Evolutionary conservation across 92 coral and sea anemone genomes (phyloP), one percentile per base, ranked within the genome.

Genomic region (Palythoa grandis): DNA sequence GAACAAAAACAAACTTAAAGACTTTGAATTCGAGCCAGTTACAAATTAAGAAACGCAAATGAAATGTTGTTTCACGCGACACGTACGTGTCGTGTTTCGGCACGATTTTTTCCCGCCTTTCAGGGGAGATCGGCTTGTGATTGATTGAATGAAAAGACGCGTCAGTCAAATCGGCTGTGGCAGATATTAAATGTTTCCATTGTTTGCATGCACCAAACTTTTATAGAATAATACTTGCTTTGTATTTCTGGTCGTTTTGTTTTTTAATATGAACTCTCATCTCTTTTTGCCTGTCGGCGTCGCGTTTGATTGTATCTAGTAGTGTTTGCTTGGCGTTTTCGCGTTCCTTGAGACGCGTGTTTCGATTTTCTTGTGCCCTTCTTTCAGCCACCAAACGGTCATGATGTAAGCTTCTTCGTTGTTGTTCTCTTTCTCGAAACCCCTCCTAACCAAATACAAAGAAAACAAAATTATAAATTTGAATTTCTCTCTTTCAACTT

Each of bases 141-240:
- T 16, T 16, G 61, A 17, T 56, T 12, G 61, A 56, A 56, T 56
- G 16, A 7, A 12, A 12, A 9, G 16, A 56, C 7, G 11, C 19
- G 61, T 12, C 61, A 43, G 9, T 8, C 6, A 43, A 43, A 8
- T 43, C 50, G 9, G 50, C 50, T 43, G 50, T 43, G 50, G 50
- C 50, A 43, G 22, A 37, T 10, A 8, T 29, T 23, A 68, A 25
- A n/a, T 20, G 56, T 24, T 50, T 17, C 40, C 29, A 24, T 0
- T 84, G 35, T 20, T 19, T 7, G 2, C 56, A 15, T 20, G 3
- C 35, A 50, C 38, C 22, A n/a, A n/a, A 13, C 16, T 1, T 12
- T 24, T 82, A 91, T 9, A 91, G 93, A 60, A 91, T 71, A 66
- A 96, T 90, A 86, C 93, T 91, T 19, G 98, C 98, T 67, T 96